A percentile compares a stretch with the other conserved stretches of the same genome.
phyloP scores from a whole-genome alignment of 2,797 vertebrate species.

The Anabacerthia variegaticeps region DNA sequence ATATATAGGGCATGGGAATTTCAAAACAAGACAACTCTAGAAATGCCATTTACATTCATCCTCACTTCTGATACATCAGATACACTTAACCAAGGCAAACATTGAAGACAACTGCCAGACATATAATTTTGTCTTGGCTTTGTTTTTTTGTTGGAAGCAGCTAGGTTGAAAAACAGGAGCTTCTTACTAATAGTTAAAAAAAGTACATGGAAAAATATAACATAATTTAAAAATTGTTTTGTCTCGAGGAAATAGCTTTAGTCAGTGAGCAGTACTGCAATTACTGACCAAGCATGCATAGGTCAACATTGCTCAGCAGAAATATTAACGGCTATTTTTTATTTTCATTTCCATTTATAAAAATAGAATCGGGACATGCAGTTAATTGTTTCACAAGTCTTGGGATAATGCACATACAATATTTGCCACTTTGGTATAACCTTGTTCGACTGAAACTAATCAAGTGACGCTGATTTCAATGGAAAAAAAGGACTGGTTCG shows the following conservation, averaged over 20 bases:
- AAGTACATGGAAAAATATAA: not conserved
- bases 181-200: not conserved
- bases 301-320: not conserved
- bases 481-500: not conserved
- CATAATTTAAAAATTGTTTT: not conserved
- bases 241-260: not conserved
- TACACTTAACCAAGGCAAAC: not conserved
- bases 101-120: not conserved
- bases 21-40: not conserved
- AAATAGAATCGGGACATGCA: not conserved
- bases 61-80: not conserved
- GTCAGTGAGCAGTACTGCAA: not conserved
- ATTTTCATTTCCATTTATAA: constrained; percentile 32
- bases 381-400: not conserved
- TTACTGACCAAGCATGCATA: not conserved
- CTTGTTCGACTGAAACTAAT: constrained; percentile 11
- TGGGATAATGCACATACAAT: not conserved
- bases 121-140: not conserved
- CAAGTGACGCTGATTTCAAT: not conserved
- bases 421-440: not conserved
- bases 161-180: not conserved
- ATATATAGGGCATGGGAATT: not conserved
- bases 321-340: not conserved
- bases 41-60: not conserved
- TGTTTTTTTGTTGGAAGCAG: not conserved